Evolutionary conservation across 2,797 vertebrate species (phyloP), one percentile per base, ranked within the genome.

Genomic region (Channa striata): DNA sequence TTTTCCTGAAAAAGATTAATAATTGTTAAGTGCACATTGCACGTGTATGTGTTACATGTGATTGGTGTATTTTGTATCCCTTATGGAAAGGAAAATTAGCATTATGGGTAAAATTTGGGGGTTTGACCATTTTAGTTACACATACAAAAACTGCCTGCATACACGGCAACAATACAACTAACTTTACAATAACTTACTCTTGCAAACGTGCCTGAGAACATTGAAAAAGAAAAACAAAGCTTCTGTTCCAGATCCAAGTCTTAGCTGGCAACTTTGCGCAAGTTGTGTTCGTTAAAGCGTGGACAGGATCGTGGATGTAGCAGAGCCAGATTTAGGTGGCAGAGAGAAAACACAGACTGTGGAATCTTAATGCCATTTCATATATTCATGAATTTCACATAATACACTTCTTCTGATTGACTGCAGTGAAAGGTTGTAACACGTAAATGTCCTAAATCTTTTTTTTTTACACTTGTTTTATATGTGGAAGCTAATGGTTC

Each of bases 261-360:
- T 80, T 56, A 77, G 59, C 60, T 76, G 73, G 81, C 56, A 67
- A 16, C 37, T 52, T 39, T 19, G 23, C 44, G 23, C 21, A 57
- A 66, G 66, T 60, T 68, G 33, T 53, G 54, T 63, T 79, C 72
- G 62, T 67, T 73, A 77, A 68, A 77, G 65, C 68, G 59, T 78
- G 69, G 54, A 70, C 66, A 33, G 62, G 63, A 44, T 23, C 12
- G 39, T 12, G 9, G 47, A 40, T 73, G 54, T 39, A 47, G 40
- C 60, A 12, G 57, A 76, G 69, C 62, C 67, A 60, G 68, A 59
- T 72, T 77, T 40, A 53, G 20, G 64, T 21, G 65, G 50, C 57
- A 52, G 59, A 46, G 53, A 57, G 59, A 30, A 50, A 62, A 80
- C 51, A 43, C 40, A 16, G 40, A 14, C 39, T 69, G 68, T 69